These are phyloP conservation scores for Pantelozetes paolii DNA, from an alignment of 2,888 invertebrate species.

Conservation along the genomic window DNA sequence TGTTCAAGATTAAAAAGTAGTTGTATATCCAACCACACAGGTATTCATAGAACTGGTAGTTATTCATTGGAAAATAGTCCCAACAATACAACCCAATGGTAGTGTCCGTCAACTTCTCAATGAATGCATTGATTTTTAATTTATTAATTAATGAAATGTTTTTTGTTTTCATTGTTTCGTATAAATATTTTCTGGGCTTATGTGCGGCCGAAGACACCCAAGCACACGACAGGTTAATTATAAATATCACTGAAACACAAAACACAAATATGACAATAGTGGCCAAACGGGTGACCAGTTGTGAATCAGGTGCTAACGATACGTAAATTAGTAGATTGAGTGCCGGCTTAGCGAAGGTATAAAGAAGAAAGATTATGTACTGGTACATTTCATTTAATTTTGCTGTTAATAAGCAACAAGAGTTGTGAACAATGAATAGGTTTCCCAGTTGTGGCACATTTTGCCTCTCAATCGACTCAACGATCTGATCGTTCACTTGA, in stretches of 20 bases:
- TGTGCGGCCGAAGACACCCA: neutral
- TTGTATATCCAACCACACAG: neutral
- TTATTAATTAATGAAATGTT: neutral
- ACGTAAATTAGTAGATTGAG: conserved; percentile 1
- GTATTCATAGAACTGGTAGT: neutral
- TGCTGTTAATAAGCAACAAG: neutral
- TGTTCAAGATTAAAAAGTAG: neutral
- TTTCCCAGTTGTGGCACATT: neutral
- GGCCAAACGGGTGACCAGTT: neutral
- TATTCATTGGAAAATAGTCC: conserved; percentile 12
- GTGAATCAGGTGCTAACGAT: neutral
- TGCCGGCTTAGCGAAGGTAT: neutral
- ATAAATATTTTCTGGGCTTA: neutral
- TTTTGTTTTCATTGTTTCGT: neutral
- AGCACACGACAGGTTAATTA: neutral
- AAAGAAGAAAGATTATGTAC: neutral
- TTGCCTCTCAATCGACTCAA: neutral
- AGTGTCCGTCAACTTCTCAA: neutral
- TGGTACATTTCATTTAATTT: neutral
- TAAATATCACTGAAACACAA: neutral
- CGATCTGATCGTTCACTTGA: neutral
- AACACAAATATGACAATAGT: neutral
- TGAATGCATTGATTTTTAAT: neutral
- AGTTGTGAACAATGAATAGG: neutral
- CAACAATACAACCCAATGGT: conserved; percentile 3